Percentiles rank a stretch among this genome's conserved stretches.
These are phyloP conservation scores for Eudyptes chrysolophus DNA, from an alignment of 2,113 vertebrate species.

Conservation along the genomic window DNA sequence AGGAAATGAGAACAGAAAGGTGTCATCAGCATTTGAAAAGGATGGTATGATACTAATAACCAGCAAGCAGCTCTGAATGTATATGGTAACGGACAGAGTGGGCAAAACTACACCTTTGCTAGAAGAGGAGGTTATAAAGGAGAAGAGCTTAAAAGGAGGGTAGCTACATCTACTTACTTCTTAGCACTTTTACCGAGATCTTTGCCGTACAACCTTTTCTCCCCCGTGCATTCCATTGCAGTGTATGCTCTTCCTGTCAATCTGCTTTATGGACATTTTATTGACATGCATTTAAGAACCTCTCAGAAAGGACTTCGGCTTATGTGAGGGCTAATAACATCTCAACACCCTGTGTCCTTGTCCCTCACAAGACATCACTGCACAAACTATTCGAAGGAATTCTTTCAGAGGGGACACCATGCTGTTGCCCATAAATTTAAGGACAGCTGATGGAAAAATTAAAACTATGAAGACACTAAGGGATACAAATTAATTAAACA, in stretches of 20 bases:
- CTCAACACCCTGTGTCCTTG: neutral
- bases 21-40: neutral
- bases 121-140: neutral
- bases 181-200: neutral
- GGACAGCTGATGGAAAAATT: constrained; percentile 3
- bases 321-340: neutral
- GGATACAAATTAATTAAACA: neutral
- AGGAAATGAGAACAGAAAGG: neutral
- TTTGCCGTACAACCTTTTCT: neutral
- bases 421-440: neutral
- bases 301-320: neutral
- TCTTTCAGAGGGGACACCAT: neutral
- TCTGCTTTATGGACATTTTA: neutral
- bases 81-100: neutral
- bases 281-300: neutral
- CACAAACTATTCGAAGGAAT: neutral
- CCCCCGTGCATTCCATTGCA: neutral
- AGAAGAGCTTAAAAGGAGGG: neutral
- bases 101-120: neutral
- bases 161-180: neutral
- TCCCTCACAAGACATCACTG: neutral
- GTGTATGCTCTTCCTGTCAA: neutral
- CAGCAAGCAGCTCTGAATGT: neutral
- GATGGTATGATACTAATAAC: neutral
- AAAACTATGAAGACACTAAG: neutral